Evolutionary conservation across 2,113 vertebrate species (phyloP).

Genomic region (Sterrhoptilus dennistouni): DNA sequence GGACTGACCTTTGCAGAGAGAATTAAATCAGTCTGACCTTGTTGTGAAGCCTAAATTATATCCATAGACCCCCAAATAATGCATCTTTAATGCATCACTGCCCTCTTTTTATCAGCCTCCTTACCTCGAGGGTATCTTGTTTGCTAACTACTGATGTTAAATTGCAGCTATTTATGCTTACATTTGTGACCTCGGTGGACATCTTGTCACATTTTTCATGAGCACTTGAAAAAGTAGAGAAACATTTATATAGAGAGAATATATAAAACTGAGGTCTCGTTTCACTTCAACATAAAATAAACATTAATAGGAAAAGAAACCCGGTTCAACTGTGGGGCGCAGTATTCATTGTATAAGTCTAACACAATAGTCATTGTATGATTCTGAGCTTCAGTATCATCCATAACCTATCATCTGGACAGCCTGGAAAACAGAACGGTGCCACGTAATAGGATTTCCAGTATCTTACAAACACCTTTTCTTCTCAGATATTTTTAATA

Average conservation of each 20-base stretch:
- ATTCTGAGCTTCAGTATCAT: background rate
- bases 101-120: conserved; percentile 61
- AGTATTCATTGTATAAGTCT: background rate
- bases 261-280: conserved; percentile 34
- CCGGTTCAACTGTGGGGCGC: background rate
- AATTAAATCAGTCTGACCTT: conserved; percentile 72
- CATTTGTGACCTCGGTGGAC: conserved; percentile 52
- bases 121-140: conserved; percentile 62
- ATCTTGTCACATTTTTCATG: conserved; percentile 56
- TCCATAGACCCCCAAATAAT: conserved; percentile 67
- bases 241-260: background rate
- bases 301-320: conserved; percentile 32
- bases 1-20: conserved; percentile 67
- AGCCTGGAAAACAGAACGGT: background rate
- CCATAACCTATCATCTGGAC: background rate
- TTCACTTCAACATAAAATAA: conserved; percentile 33
- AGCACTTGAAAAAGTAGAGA: conserved; percentile 20
- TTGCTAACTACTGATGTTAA: conserved; percentile 67
- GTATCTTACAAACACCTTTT: conserved; percentile 3
- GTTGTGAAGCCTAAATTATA: conserved; percentile 71
- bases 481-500: conserved; percentile 19
- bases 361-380: conserved; percentile 19
- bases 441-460: background rate
- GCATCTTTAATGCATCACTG: conserved; percentile 66
- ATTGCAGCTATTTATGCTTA: conserved; percentile 64